Evolutionary conservation across 2,888 invertebrate genomes (phyloP).

Genomic region (Drosophila diplacantha): DNA sequence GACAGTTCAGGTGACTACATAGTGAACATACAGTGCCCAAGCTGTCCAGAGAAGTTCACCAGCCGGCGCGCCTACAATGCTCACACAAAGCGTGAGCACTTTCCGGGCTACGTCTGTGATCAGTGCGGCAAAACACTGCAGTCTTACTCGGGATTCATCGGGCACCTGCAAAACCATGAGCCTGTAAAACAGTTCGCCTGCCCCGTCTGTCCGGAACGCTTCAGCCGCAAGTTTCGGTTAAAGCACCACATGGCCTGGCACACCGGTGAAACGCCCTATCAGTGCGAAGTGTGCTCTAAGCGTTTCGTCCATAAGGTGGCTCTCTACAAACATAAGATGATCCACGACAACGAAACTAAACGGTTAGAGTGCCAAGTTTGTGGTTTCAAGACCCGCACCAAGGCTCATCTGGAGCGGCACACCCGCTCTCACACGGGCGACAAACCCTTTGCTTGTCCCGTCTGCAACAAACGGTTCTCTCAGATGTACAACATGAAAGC

Average conservation of each 20-base stretch:
- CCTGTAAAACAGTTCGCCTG: constrained; percentile 65
- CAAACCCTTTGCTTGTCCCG: constrained; percentile 63
- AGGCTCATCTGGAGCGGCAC: constrained; percentile 78
- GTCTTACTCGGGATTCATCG: constrained; percentile 65
- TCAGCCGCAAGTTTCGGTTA: constrained; percentile 60
- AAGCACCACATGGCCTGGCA: constrained; percentile 72
- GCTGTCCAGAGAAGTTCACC: constrained; percentile 55
- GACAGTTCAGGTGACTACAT: constrained; percentile 59
- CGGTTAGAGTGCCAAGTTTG: constrained; percentile 73
- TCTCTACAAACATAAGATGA: constrained; percentile 67
- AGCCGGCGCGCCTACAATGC: constrained; percentile 60
- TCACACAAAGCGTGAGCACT: constrained; percentile 63
- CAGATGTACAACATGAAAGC: constrained; percentile 71
- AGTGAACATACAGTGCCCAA: constrained; percentile 60
- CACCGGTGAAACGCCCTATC: constrained; percentile 64
- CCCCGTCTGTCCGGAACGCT: constrained; percentile 64
- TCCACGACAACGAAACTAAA: constrained; percentile 68
- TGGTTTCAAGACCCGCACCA: constrained; percentile 77
- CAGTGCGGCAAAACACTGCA: constrained; percentile 67
- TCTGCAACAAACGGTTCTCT: constrained; percentile 67
- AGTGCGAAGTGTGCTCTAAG: constrained; percentile 64
- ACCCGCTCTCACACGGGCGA: constrained; percentile 78
- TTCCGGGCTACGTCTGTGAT: constrained; percentile 66
- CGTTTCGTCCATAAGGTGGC: constrained; percentile 69
- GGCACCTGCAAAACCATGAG: constrained; percentile 63